Evolutionary conservation across 2,888 invertebrate species (phyloP), one percentile per base, ranked within the genome.

Genomic region (Drosophila macrothrix): DNA sequence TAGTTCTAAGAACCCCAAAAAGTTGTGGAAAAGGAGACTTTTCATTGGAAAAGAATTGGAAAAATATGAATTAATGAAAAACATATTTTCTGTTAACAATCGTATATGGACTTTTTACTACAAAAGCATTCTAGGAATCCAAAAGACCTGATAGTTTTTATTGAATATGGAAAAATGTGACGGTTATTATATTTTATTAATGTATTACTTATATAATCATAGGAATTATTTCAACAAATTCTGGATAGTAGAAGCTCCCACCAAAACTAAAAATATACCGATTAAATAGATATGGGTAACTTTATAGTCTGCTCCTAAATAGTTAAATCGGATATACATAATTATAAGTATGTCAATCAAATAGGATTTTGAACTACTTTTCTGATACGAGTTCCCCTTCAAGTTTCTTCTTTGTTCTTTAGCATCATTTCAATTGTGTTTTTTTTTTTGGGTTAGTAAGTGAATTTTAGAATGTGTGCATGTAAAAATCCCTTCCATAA

Each of bases 401-500:
- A 37, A 68, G 54, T 58, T 56, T 37, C 16, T 41, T 63, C 16
- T 50, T 37, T 43, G 56, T 50, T 16, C 4, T 72, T 79, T 49
- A 12, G n/a, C 41, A 29, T 25, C 52, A 39, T 62, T 69, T 60
- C 37, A 58, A 71, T 71, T 58, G 29, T 43, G 14, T 29, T 70
- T 60, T 68, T 16, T 4, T 35, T 49, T 2, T 46, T 25, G 25
- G 46, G n/a, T 16, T 31, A n/a, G 55, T 37, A 35, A 55, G 39
- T 29, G 25, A 46, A n/a, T 73, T 35, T 58, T 66, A 46, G 64
- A 29, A 39, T 39, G 33, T 12, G 5, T 7, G 59, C 29, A 56
- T 39, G 53, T 29, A 33, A 22, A 33, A 43, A 43, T 53, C 56
- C 62, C 81, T 81, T 46, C 46, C 22, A 31, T 65, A 77, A 81